phyloP scores from a whole-genome alignment of 2,797 vertebrate species.

The Emydoidea blandingii region DNA sequence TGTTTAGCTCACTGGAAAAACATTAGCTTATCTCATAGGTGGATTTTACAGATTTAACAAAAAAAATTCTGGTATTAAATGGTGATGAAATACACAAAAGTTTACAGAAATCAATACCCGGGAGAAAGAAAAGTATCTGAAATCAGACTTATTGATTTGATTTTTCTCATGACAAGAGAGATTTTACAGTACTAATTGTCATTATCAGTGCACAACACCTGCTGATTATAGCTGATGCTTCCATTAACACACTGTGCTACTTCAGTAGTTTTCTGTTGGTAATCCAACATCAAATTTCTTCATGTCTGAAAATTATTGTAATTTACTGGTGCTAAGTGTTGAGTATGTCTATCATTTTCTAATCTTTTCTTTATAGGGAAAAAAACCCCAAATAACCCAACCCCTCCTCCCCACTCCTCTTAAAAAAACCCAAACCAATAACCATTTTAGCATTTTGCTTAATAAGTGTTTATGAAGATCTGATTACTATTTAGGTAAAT shows the following conservation, averaged over 20 bases:
- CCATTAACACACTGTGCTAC: conserved; percentile 54
- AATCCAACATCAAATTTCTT: conserved; percentile 60
- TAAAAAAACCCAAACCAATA: conserved; percentile 56
- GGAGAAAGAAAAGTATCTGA: background rate
- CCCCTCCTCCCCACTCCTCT: conserved; percentile 28
- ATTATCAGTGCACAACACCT: conserved; percentile 67
- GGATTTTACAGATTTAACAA: background rate
- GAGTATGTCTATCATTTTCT: conserved; percentile 5
- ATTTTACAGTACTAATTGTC: conserved; percentile 58
- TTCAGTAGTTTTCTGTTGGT: conserved; percentile 48
- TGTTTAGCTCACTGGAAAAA: background rate
- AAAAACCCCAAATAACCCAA: background rate
- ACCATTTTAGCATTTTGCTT: conserved; percentile 62
- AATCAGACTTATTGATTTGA: conserved; percentile 32
- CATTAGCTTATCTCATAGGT: conserved; percentile 3
- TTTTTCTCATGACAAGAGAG: conserved; percentile 40
- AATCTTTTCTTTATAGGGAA: conserved; percentile 36
- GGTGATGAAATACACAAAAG: background rate
- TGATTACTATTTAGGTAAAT: background rate
- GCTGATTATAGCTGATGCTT: conserved; percentile 47
- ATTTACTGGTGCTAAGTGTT: conserved; percentile 11
- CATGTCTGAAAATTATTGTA: conserved; percentile 56
- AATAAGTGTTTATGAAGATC: conserved; percentile 48
- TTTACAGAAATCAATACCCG: background rate
- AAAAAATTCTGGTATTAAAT: background rate